phyloP scores from a whole-genome alignment of 2,888 invertebrate species.

The Loripinus fragilis region DNA sequence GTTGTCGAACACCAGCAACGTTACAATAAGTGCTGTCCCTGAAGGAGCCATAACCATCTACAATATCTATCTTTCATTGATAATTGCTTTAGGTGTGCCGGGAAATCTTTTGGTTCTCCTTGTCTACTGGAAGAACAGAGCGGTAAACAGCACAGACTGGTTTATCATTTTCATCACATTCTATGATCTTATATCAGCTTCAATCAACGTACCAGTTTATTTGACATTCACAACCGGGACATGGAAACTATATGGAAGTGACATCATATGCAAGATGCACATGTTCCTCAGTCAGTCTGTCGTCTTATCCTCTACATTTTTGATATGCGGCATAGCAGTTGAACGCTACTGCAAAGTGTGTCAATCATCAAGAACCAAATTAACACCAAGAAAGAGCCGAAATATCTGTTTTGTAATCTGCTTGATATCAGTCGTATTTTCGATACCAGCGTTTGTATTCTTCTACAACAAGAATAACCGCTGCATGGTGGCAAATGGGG shows the following conservation, averaged over 20 bases:
- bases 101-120: slow-evolving; percentile 45
- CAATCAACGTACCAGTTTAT: slow-evolving; percentile 51
- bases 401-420: slow-evolving; percentile 31
- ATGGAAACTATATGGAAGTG: slow-evolving; percentile 44
- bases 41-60: slow-evolving; percentile 17
- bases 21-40: neutral
- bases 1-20: neutral
- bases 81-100: slow-evolving; percentile 35
- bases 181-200: slow-evolving; percentile 43
- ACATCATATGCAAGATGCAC: slow-evolving; percentile 43
- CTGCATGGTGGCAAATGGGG: neutral
- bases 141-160: slow-evolving; percentile 51
- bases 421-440: slow-evolving; percentile 25
- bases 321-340: slow-evolving; percentile 44
- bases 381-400: slow-evolving; percentile 20
- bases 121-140: slow-evolving; percentile 31
- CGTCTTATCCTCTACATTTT: slow-evolving; percentile 43
- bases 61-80: slow-evolving; percentile 34
- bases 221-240: slow-evolving; percentile 40
- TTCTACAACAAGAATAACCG: slow-evolving; percentile 27
- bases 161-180: slow-evolving; percentile 47
- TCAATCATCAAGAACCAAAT: neutral
- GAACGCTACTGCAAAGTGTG: slow-evolving; percentile 52
- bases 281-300: slow-evolving; percentile 51
- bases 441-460: slow-evolving; percentile 43